A percentile compares a stretch with the other conserved stretches of the same genome.
Conservation (phyloP, 2,797 vertebrate genomes). For the Bradypus variegatus region DNA sequence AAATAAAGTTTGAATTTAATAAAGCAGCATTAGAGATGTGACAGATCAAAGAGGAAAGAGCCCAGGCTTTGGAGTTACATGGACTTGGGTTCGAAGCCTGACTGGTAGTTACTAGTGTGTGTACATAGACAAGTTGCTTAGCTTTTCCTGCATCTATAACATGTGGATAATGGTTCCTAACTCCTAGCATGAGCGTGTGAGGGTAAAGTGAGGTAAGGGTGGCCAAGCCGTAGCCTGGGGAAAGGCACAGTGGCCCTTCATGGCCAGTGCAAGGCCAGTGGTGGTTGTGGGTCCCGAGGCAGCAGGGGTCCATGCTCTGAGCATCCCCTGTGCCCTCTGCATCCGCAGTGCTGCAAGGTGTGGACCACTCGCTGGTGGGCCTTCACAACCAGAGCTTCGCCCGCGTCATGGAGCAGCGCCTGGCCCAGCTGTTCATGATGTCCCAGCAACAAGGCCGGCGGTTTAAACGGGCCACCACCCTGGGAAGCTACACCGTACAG, state of each 20-base stretch:
- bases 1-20: neutral
- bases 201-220: neutral
- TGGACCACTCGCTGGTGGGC: conserved; percentile 88
- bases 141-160: neutral
- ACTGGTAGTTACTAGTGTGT: neutral
- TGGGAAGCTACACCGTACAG: conserved; percentile 95
- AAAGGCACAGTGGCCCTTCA: neutral
- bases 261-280: neutral
- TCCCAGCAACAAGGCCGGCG: conserved; percentile 88
- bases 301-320: neutral
- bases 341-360: conserved; percentile 91
- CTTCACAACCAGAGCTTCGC: conserved; percentile 96
- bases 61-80: neutral
- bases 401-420: conserved; percentile 91
- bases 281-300: neutral
- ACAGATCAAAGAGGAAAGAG: neutral
- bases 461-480: conserved; percentile 87
- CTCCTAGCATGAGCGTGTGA: neutral
- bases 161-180: neutral
- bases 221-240: neutral
- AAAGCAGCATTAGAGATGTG: neutral
- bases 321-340: neutral
- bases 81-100: neutral
- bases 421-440: conserved; percentile 91
- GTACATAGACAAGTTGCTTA: neutral